These are phyloP conservation scores for Passer domesticus DNA, from an alignment of 2,113 vertebrate species.

Conservation along the genomic window DNA sequence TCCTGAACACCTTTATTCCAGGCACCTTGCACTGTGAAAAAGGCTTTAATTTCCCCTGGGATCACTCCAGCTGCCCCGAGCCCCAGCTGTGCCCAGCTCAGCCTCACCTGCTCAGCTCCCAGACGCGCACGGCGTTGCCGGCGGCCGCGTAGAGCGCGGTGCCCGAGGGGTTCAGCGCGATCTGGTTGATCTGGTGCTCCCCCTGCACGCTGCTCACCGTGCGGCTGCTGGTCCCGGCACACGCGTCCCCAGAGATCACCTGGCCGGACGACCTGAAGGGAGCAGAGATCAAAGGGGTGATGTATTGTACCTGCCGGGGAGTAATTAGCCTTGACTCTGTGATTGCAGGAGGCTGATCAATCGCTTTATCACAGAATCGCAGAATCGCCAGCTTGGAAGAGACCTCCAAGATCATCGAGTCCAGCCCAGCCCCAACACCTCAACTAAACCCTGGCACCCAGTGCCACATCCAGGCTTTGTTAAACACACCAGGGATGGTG, in stretches of 20 bases:
- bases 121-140: constrained; percentile 89
- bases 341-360: no score
- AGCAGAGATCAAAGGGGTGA: background rate
- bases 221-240: constrained; percentile 83
- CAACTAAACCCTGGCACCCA: no score
- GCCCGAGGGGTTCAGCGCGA: constrained; percentile 88
- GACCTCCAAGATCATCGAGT: no score
- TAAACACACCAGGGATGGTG: no score
- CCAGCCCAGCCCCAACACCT: no score
- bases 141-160: constrained; percentile 88
- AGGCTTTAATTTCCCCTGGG: background rate
- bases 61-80: no score
- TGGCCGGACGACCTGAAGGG: constrained; percentile 87
- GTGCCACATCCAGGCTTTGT: no score
- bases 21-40: background rate
- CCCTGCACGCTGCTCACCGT: constrained; percentile 87
- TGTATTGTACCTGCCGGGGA: no score
- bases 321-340: no score
- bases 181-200: constrained; percentile 97
- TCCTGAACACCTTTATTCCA: background rate
- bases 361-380: no score
- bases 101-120: constrained; percentile 91
- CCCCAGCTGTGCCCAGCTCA: no score
- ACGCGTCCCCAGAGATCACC: constrained; percentile 90
- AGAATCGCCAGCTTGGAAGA: no score